phyloP scores from a whole-genome alignment of 2,797 vertebrate species.

The Silurus lanzhouensis region DNA sequence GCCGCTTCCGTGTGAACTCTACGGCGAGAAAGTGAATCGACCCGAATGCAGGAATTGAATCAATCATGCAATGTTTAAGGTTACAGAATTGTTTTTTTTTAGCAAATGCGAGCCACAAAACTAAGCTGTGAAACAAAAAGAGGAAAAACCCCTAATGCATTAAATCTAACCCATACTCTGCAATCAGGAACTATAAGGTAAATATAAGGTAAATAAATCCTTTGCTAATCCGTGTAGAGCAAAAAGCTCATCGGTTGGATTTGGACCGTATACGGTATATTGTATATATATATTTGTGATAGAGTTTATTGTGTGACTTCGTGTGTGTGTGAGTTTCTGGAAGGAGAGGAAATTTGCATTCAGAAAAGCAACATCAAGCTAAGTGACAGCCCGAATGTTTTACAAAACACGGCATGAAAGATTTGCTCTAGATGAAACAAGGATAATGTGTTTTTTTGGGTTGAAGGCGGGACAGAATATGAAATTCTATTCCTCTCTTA shows the following conservation, averaged over 20 bases:
- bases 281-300: background rate
- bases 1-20: background rate
- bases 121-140: no score
- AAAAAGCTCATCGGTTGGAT: background rate
- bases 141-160: no score
- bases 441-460: background rate
- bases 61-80: background rate
- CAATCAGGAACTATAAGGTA: background rate
- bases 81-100: background rate
- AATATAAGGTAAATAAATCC: background rate
- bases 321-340: background rate
- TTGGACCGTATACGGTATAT: background rate
- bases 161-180: background rate
- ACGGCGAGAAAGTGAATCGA: background rate
- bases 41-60: background rate
- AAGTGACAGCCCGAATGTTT: background rate
- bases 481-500: no score
- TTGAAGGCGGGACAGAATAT: background rate
- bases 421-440: background rate
- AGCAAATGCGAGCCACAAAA: background rate
- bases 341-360: background rate
- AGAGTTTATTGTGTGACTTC: background rate
- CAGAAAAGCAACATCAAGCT: background rate
- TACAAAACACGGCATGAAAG: background rate
- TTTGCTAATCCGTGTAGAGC: background rate